Evolutionary conservation across 2,888 invertebrate genomes (phyloP), one percentile per base, ranked within the genome.

Genomic region (Marasmarcha lunaedactyla): DNA sequence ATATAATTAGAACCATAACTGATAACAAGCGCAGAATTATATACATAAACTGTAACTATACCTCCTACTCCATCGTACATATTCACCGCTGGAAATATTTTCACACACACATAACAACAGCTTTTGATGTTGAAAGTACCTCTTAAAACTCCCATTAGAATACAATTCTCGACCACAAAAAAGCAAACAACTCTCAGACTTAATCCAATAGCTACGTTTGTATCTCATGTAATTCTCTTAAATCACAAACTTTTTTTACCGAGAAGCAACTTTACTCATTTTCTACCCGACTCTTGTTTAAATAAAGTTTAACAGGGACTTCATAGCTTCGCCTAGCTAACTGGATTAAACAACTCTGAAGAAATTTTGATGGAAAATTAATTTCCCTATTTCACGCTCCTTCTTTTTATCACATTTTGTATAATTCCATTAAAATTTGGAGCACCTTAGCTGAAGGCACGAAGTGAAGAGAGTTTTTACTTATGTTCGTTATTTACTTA

Each of bases 251-350:
- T 68, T 73, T 73, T n/a, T 67, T 71, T 63, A 54, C 48, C 55
- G 48, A 54, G 52, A 54, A 51, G 51, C 51, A 79, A 77, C 77
- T 78, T 79, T 78, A 60, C 69, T 77, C 76, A 76, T 81, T 76
- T 77, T 73, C 73, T 66, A 58, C 52, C 63, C 63, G 66, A 63
- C 62, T 65, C 66, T 69, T 65, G 63, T 67, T 68, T 66, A 71
- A 70, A 69, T 62, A 69, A 72, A 72, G 63, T 73, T 72, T 55
- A 46, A 46, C 49, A 50, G 57, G 51, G 59, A 63, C 63, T 63
- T 56, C 54, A 54, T 51, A 59, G 56, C 64, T 59, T 58, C 58
- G 57, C 57, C 54, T 67, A 65, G 60, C 54, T 71, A 74, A 77
- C 63, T 54, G 52, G 61, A 78, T 77, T 71, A 69, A 61, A 59